Evolutionary conservation across 2,113 vertebrate species (phyloP), one percentile per base, ranked within the genome.

Genomic region (Leucosticte australis): DNA sequence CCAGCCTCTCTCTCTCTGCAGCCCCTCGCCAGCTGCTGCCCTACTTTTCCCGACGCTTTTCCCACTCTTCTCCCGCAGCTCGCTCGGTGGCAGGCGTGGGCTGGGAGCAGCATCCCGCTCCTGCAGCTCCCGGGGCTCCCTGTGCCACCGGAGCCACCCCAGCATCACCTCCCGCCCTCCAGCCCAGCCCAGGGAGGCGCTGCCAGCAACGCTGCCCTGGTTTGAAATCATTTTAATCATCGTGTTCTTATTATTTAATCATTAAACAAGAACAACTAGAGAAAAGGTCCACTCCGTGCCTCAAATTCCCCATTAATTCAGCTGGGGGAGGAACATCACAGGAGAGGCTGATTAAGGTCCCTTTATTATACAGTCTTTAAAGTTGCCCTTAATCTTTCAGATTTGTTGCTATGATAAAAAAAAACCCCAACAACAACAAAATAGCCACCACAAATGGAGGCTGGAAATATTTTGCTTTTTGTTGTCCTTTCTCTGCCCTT

Each of bases 341-440:
- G 87, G 55, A 83, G 63, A 15, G 2, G 79, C 83, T 94, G 94
- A 84, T 93, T 74, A 92, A 90, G 46, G 83, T 41, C 71, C 64
- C 55, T 90, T 83, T 94, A 96, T 81, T 95, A 86, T 88, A 91
- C 9, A 62, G 88, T 50, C 92, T 95, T 95, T 97, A 95, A 97
- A 96, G 94, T 93, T 86, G 92, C 94, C 92, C 95, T 97, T 96
- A 97, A 96, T 95, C 95, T 95, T 97, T 80, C 88, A 92, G 95
- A 96, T 96, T 94, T 83, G 90, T 92, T 94, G 79, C 76, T 80
- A 59, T 0, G 3, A 79, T 73, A 44, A 86, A 83, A 69, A 87
- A 52, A 64, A 42, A 21, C 4, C 56, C 20, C 4, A 2, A 13
- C 39, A 47, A 46, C 31, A 59, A 89, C 19, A 33, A 50, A 77